Evolutionary conservation across 1,140 invertebrate genomes (phyloP).

Genomic region (Lordiphosa stackelbergi): DNA sequence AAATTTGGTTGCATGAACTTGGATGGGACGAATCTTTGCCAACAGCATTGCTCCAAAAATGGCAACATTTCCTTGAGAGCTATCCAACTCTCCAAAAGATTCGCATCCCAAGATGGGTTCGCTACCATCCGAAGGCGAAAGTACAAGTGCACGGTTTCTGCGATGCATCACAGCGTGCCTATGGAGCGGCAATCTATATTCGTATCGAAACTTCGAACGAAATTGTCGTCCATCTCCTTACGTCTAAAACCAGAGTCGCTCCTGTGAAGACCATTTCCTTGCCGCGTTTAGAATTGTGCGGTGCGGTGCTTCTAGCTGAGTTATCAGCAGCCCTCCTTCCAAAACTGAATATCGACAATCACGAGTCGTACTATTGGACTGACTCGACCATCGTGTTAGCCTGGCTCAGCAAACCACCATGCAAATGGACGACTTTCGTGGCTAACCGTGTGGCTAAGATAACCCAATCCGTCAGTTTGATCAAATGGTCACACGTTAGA

Average conservation of each 20-base stretch:
- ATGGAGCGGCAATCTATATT: not conserved
- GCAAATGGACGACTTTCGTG: too few relatives aligned
- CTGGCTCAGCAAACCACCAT: too few relatives aligned
- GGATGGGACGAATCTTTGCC: constrained; percentile 4
- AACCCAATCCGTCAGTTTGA: too few relatives aligned
- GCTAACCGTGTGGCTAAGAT: too few relatives aligned
- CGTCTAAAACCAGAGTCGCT: not conserved
- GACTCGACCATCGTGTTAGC: too few relatives aligned
- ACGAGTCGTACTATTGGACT: too few relatives aligned
- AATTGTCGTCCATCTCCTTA: not conserved
- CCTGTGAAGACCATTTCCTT: not conserved
- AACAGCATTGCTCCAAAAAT: not conserved
- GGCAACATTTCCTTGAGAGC: too few relatives aligned
- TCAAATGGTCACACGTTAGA: too few relatives aligned
- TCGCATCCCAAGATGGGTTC: too few relatives aligned
- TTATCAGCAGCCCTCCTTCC: not conserved
- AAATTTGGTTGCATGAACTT: constrained; percentile 5
- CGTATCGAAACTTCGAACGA: not conserved
- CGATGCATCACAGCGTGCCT: not conserved
- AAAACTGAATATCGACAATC: not conserved
- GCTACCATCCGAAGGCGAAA: too few relatives aligned
- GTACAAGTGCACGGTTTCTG: not conserved
- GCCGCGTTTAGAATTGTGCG: not conserved
- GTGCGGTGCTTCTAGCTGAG: not conserved
- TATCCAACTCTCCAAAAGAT: too few relatives aligned